Percentiles rank a stretch among this genome's conserved stretches.
phyloP scores from a whole-genome alignment of 2,113 vertebrate species.

The Heterochromis multidens region DNA sequence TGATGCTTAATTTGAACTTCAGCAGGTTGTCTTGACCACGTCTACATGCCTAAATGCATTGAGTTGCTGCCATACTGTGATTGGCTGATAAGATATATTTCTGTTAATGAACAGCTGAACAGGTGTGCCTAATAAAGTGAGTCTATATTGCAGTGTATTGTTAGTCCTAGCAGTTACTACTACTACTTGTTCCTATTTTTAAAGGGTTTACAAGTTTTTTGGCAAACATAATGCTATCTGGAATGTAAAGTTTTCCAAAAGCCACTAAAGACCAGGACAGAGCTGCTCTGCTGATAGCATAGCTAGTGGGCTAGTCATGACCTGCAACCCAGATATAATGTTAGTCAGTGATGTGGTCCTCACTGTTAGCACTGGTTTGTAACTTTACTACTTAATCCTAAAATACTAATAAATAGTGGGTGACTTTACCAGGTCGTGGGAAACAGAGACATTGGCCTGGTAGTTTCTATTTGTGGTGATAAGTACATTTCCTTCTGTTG shows the following conservation, averaged over 20 bases:
- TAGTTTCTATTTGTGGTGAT: slow-evolving; percentile 18
- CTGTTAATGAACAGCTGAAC: background rate
- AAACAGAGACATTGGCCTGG: background rate
- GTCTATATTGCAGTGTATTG: background rate
- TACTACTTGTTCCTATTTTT: background rate
- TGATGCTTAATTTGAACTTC: too few relatives aligned
- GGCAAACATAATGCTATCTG: background rate
- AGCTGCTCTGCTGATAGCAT: background rate
- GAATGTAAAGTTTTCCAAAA: background rate
- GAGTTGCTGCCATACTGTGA: background rate
- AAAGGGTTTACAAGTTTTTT: background rate
- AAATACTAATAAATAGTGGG: background rate
- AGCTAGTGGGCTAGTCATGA: background rate
- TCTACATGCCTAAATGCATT: too few relatives aligned
- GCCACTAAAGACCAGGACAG: background rate
- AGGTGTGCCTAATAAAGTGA: background rate
- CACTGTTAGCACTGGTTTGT: background rate
- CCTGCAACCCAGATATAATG: background rate
- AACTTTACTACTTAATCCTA: background rate
- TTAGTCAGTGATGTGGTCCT: background rate
- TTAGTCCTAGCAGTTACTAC: background rate
- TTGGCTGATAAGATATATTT: background rate
- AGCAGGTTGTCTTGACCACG: too few relatives aligned
- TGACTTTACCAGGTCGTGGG: background rate
- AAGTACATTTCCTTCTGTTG: slow-evolving; percentile 48